Evolutionary conservation across 1,140 invertebrate genomes (phyloP), one percentile per base, ranked within the genome.

Genomic region (Cydia amplana): DNA sequence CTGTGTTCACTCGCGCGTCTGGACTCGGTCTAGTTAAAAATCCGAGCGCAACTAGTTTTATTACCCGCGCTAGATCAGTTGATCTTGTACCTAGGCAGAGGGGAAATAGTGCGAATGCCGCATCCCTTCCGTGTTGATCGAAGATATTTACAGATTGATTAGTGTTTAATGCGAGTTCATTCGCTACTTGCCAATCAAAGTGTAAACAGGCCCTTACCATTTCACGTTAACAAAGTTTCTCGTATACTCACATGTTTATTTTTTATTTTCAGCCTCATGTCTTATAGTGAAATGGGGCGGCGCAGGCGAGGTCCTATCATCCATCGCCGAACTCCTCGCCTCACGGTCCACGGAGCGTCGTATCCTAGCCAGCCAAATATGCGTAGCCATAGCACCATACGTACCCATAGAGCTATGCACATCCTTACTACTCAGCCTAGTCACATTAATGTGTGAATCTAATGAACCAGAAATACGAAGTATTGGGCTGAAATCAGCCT

Each of bases 371-470:
- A 90, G 90, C 72, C 89, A 92, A 77, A 87, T 91, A 43, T 91
- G 90, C 75, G 78, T 91, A 16, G 85, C 87, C 5, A 87, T 93
- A n/a, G 86, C 89, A 0, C 90, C 90, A 0, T 93, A 91, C 64
- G 87, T 93, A 0, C 88, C 87, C 10, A 82, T 93, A 74, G 91
- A 93, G 20, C 80, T 93, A 12, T 91, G 92, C 74, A 93, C 91
- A 6, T 93, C 93, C 0, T 75, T 93, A 18, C 77, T 93, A 12
- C 87, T 93, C 3, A 93, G 93, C 74, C 82, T 93, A 51, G 90
- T 93, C 0, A 74, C 89, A 12, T 79, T 93, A 2, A 93, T 93
- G 93, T 93, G 92, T 6, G 93, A 93, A 63, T 92, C 91, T 0
- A 89, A 85, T 77, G 93, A 93, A 75, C 67, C 78, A 5, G 88